Base-by-base conservation (phyloP, 2,797 vertebrate species). In the Parambassis ranga region DNA sequence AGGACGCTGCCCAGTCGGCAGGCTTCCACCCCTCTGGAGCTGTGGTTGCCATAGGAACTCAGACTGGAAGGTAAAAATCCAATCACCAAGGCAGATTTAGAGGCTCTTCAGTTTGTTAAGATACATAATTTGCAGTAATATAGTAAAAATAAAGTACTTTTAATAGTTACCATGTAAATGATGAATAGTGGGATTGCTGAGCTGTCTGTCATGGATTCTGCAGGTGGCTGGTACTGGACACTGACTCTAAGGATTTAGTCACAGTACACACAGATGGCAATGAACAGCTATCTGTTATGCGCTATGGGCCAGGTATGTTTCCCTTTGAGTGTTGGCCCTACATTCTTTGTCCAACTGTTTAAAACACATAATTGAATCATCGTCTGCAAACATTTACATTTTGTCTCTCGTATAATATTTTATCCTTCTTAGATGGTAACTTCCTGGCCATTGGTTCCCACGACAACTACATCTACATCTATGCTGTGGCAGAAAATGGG, bases 191-290 rank as follows among this genome's bases (percentile, higher is more conserved):
- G 43, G 31, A 38, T 47, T 47, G 24, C 19, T 37, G 15, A 69
- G 15, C 28, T 20, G 48, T 39, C 6, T 75, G 47, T 50, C 14
- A 2, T 15, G 55, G 46, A n/a, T 77, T 13, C 75, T 66, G 87
- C 93, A 99, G 98, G 94, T 98, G 98, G 98, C 93, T 97, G 87
- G 97, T 99, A 38, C 93, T 99, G 81, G 97, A 99, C 89, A 95
- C 97, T 0, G 96, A 98, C 79, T 94, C 95, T 6, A 98, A 98
- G 85, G 98, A 98, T 88, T 83, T 99, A 75, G 96, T 99, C 82
- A 95, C 96, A 0, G 93, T 99, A 53, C 97, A 98, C 92, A 99
- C 97, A 33, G 97, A 99, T 67, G 97, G 97, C 37, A 98, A 95
- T 0, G 97, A 99, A 48, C 97, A 98, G 91, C 94, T 99, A 70